Percentiles rank a stretch among this genome's conserved stretches.
Evolutionary conservation across 2,888 invertebrate genomes (phyloP).

Genomic region (Kryphioiulus occultus): DNA sequence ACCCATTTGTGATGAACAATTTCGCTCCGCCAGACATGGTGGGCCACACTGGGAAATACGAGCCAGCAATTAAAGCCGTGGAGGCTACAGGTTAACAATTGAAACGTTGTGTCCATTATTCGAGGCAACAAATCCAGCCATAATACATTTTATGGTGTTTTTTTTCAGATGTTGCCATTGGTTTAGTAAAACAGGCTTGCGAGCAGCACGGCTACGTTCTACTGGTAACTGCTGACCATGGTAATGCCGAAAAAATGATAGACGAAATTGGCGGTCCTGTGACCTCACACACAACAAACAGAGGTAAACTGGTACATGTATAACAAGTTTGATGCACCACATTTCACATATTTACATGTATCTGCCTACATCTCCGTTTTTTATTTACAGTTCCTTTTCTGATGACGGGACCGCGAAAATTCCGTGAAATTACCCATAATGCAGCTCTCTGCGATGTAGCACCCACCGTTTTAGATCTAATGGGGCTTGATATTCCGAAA

Average conservation of each 20-base stretch:
- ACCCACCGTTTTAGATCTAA: constrained; percentile 62
- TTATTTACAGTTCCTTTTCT: constrained; percentile 56
- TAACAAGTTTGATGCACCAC: background rate
- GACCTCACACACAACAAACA: constrained; percentile 64
- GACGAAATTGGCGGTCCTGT: constrained; percentile 62
- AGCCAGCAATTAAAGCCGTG: constrained; percentile 60
- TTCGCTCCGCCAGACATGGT: constrained; percentile 66
- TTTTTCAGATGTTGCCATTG: constrained; percentile 59
- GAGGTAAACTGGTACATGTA: constrained; percentile 55
- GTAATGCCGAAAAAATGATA: constrained; percentile 64
- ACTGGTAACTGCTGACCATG: constrained; percentile 62
- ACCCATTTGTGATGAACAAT: constrained; percentile 65
- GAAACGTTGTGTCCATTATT: background rate
- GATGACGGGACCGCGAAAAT: constrained; percentile 57
- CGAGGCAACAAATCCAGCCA: background rate
- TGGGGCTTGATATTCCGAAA: constrained; percentile 61
- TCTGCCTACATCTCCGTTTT: background rate
- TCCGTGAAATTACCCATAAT: constrained; percentile 56
- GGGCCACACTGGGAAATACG: constrained; percentile 64
- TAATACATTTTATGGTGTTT: background rate
- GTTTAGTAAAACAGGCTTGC: constrained; percentile 60
- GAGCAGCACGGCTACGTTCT: constrained; percentile 58
- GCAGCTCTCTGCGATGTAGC: constrained; percentile 64
- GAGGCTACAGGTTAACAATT: constrained; percentile 57
- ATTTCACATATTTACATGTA: background rate